Conservation (phyloP, 2,113 vertebrate genomes). For the Ammodytes marinus region DNA sequence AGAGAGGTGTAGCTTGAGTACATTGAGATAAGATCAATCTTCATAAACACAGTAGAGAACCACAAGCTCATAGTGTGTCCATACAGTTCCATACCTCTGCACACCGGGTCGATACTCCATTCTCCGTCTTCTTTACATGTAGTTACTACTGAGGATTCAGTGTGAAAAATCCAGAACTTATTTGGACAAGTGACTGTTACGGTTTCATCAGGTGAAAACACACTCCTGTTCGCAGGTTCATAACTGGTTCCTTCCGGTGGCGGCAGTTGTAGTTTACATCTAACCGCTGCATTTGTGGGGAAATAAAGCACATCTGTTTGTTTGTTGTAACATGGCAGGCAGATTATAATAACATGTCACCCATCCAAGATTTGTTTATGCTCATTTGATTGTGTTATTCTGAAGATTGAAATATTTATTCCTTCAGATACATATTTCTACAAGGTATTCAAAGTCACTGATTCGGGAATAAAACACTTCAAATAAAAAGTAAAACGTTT, state of each 20-base stretch:
- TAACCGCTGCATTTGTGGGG: slow-evolving; percentile 30
- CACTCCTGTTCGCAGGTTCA: not conserved
- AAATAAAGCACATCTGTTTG: not conserved
- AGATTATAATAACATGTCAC: not conserved
- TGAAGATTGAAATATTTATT: too few relatives aligned
- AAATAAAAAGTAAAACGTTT: too few relatives aligned
- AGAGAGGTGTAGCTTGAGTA: not conserved
- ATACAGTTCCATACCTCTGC: slow-evolving; percentile 56
- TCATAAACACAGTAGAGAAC: not conserved
- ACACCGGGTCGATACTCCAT: slow-evolving; percentile 39
- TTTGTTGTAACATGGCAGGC: not conserved
- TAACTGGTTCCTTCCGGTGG: not conserved
- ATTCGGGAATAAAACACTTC: too few relatives aligned
- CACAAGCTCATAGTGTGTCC: not conserved
- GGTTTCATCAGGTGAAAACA: slow-evolving; percentile 41
- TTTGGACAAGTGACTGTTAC: slow-evolving; percentile 43
- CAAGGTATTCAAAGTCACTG: too few relatives aligned
- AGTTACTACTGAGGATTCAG: accelerated
- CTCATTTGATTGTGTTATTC: too few relatives aligned
- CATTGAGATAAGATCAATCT: not conserved
- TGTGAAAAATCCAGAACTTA: accelerated
- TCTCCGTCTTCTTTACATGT: not conserved
- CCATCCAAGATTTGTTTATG: not conserved
- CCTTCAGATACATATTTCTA: too few relatives aligned
- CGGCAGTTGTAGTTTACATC: not conserved